phyloP scores from a whole-genome alignment of 2,888 invertebrate genomes.

The Drosophila tripunctata region DNA sequence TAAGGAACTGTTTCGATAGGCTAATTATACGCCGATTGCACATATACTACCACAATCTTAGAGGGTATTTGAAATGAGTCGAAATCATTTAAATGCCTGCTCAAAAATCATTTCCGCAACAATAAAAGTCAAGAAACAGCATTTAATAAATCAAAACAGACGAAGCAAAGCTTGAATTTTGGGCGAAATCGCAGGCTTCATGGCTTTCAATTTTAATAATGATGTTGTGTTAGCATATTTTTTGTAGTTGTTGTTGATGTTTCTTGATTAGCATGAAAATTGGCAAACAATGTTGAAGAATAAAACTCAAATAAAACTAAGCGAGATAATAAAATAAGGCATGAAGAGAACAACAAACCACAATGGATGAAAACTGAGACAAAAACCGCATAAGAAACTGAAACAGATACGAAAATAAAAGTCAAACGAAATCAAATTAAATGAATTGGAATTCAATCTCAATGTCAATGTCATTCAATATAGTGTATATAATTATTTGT shows the following conservation, averaged over 20 bases:
- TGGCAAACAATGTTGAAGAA: constrained; percentile 8
- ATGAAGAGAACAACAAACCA: constrained; percentile 4
- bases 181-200: constrained; percentile 49
- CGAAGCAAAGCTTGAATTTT: constrained; percentile 17
- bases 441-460: constrained; percentile 58
- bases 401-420: constrained; percentile 3
- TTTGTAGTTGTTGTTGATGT: constrained; percentile 7
- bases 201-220: constrained; percentile 44
- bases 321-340: constrained; percentile 7
- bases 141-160: constrained; percentile 41
- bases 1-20: too few relatives aligned
- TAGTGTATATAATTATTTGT: not conserved
- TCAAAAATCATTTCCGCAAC: constrained; percentile 61
- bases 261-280: constrained; percentile 60
- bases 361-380: constrained; percentile 4
- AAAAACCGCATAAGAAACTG: not conserved
- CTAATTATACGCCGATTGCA: too few relatives aligned
- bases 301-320: constrained; percentile 1
- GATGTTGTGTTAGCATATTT: constrained; percentile 37
- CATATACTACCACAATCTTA: not conserved
- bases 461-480: constrained; percentile 43
- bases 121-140: constrained; percentile 54
- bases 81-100: constrained; percentile 15
- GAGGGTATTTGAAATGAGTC: constrained; percentile 5
- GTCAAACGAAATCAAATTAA: constrained; percentile 3